Conservation (phyloP, 2,113 vertebrate species). For the Junco hyemalis region DNA sequence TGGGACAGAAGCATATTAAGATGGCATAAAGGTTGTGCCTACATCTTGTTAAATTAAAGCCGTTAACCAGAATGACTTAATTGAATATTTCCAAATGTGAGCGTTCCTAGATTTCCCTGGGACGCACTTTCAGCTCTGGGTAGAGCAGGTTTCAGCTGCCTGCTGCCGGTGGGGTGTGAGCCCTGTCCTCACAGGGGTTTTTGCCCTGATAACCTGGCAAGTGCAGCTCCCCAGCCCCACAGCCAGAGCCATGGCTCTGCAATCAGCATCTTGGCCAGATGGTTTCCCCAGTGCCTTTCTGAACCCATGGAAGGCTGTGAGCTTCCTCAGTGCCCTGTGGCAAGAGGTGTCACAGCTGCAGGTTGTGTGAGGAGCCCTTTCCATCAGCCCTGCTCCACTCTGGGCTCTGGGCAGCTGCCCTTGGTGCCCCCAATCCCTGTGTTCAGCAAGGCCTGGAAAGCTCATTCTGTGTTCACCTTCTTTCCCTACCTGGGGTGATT, state of each 20-base stretch:
- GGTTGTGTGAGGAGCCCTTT: not conserved
- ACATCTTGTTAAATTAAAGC: not conserved
- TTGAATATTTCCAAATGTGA: not conserved
- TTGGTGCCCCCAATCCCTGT: not conserved
- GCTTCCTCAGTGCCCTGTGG: not conserved
- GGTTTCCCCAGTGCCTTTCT: not conserved
- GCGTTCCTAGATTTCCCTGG: not conserved
- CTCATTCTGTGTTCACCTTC: rapidly evolving
- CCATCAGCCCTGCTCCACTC: not conserved
- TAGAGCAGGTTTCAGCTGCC: not conserved
- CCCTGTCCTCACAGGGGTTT: not conserved
- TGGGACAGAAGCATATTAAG: not conserved
- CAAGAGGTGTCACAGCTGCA: not conserved
- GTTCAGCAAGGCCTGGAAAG: not conserved
- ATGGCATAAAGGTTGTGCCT: not conserved
- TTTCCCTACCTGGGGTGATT: not conserved
- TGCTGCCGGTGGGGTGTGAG: not conserved
- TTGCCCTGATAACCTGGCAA: not conserved
- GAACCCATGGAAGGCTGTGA: not conserved
- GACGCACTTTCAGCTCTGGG: not conserved
- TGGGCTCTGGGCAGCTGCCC: not conserved
- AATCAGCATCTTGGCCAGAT: not conserved
- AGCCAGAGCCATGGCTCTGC: not conserved
- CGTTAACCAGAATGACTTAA: not conserved
- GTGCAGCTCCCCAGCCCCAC: not conserved